Percentiles rank a stretch among this genome's conserved stretches.
phyloP scores from a whole-genome alignment of 2,888 invertebrate species.

The Brassicogethes aeneus region DNA sequence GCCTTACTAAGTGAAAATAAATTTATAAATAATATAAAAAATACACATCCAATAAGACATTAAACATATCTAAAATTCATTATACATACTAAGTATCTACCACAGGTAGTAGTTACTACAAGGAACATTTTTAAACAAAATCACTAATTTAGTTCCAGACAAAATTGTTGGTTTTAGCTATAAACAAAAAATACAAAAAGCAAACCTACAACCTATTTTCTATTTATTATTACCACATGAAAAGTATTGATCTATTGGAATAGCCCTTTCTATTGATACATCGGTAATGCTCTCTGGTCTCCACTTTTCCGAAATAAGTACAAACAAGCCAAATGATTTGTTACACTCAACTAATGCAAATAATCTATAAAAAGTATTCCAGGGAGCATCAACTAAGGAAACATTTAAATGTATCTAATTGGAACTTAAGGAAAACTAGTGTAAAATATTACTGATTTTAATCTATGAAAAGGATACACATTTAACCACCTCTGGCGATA shows the following conservation, averaged over 20 bases:
- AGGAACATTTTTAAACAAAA: too few relatives aligned
- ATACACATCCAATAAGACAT: too few relatives aligned
- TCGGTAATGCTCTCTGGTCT: conserved; percentile 68
- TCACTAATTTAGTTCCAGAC: not conserved
- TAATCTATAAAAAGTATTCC: conserved; percentile 45
- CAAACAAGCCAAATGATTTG: conserved; percentile 47
- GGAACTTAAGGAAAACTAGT: conserved; percentile 22
- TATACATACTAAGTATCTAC: too few relatives aligned
- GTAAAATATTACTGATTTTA: not conserved
- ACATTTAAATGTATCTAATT: conserved; percentile 38
- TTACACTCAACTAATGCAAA: conserved; percentile 52
- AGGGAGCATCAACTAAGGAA: conserved; percentile 40
- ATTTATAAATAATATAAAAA: too few relatives aligned
- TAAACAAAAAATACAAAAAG: not conserved
- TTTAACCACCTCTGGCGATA: conserved; percentile 47
- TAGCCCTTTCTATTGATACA: conserved; percentile 68
- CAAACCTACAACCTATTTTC: not conserved
- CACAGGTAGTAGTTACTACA: too few relatives aligned
- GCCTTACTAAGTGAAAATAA: too few relatives aligned
- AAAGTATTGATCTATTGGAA: conserved; percentile 73
- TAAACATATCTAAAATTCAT: too few relatives aligned
- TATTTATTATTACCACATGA: conserved; percentile 48
- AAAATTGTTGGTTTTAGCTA: not conserved
- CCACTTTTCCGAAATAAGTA: conserved; percentile 49
- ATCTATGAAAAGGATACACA: conserved; percentile 45